A percentile compares a stretch with the other conserved stretches of the same genome.
Evolutionary conservation across 2,888 invertebrate genomes (phyloP).

Genomic region (Trachelus troglodyta): DNA sequence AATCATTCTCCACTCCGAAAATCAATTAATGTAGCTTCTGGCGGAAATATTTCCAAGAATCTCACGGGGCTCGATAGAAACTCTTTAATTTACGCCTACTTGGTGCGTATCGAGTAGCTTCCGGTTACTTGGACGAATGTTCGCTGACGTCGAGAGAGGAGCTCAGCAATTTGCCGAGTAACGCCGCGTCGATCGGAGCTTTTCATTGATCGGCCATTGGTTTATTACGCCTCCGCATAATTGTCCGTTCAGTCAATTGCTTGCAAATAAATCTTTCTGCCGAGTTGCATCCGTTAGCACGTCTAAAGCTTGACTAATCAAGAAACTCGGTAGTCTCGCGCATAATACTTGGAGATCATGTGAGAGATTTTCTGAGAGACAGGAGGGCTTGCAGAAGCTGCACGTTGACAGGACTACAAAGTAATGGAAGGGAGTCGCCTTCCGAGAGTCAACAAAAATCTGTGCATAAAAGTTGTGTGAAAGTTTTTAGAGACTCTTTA

Average conservation of each 20-base stretch:
- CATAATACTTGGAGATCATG: too few species aligned
- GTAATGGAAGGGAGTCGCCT: too few species aligned
- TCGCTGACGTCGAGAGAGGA: constrained; percentile 24
- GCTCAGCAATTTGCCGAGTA: constrained; percentile 29
- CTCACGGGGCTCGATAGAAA: constrained; percentile 8
- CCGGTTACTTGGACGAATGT: constrained; percentile 28
- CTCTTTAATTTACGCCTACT: too few species aligned
- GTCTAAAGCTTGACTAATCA: too few species aligned
- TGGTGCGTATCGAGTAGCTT: constrained; percentile 15
- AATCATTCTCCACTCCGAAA: neutral
- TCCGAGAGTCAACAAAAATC: neutral
- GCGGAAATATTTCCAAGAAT: constrained; percentile 19
- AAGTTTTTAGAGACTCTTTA: neutral
- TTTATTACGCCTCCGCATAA: neutral
- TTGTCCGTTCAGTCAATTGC: too few species aligned
- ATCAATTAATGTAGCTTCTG: neutral
- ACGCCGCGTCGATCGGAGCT: neutral
- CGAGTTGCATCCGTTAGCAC: too few species aligned
- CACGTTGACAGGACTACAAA: too few species aligned
- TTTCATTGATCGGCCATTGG: neutral
- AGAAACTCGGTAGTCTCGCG: too few species aligned
- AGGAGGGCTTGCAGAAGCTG: too few species aligned
- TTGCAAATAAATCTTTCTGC: too few species aligned
- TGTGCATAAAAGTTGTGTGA: neutral
- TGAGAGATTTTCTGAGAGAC: neutral